Evolutionary conservation across 2,113 vertebrate species (phyloP).

Genomic region (Myxocyprinus asiaticus): DNA sequence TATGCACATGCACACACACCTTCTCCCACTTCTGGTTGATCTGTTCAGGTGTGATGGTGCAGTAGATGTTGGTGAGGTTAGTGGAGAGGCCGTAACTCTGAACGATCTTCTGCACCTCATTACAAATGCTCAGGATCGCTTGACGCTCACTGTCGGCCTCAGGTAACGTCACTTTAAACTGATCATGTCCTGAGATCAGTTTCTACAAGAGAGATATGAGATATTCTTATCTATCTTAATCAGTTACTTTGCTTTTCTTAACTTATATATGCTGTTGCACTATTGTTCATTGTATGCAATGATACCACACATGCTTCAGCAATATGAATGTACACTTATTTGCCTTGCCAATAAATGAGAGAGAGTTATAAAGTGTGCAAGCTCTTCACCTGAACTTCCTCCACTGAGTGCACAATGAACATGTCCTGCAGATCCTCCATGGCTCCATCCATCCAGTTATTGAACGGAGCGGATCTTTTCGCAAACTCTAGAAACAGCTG

Average conservation of each 20-base stretch:
- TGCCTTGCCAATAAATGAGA: no score
- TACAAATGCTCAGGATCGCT: slow-evolving; percentile 84
- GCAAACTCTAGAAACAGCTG: slow-evolving; percentile 67
- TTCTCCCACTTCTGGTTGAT: slow-evolving; percentile 85
- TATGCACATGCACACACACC: slow-evolving; percentile 62
- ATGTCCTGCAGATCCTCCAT: slow-evolving; percentile 90
- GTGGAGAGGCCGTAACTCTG: slow-evolving; percentile 83
- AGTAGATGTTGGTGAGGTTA: slow-evolving; percentile 82
- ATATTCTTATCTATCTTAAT: no score
- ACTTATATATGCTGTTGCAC: no score
- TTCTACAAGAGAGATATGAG: slow-evolving; percentile 64
- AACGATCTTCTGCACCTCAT: slow-evolving; percentile 86
- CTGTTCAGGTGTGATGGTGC: slow-evolving; percentile 78
- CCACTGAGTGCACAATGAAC: slow-evolving; percentile 88
- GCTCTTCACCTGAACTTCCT: slow-evolving; percentile 84
- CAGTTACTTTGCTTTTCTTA: no score
- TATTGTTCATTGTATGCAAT: no score
- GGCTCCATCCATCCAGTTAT: slow-evolving; percentile 77
- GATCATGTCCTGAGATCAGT: slow-evolving; percentile 84
- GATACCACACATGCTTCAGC: no score
- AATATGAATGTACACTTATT: no score
- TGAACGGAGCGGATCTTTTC: slow-evolving; percentile 65
- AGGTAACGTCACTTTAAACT: slow-evolving; percentile 86
- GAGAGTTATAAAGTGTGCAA: no score
- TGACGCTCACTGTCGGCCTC: slow-evolving; percentile 86